A percentile compares a stretch with the other conserved stretches of the same genome.
Evolutionary conservation across 1,140 invertebrate genomes (phyloP).

Genomic region (Pachypsylla venusta): DNA sequence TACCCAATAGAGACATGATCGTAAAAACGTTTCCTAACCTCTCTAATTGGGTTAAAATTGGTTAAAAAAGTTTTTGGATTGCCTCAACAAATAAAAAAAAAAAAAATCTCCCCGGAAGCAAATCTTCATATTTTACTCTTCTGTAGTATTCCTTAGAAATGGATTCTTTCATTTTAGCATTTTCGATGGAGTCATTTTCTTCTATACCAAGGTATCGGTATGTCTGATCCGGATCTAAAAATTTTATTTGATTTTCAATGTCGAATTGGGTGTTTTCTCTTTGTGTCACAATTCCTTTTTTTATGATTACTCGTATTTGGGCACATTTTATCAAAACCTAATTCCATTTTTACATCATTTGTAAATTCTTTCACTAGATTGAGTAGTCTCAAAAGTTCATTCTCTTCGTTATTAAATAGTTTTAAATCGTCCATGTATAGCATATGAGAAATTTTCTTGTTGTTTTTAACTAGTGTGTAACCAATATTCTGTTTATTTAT

Average conservation of each 20-base stretch:
- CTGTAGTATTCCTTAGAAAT: neutral
- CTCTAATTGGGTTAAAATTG: no score
- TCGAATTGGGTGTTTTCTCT: neutral
- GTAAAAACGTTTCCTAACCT: no score
- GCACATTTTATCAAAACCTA: constrained; percentile 10
- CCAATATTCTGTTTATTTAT: neutral
- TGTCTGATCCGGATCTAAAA: neutral
- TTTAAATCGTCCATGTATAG: constrained; percentile 10
- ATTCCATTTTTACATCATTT: neutral
- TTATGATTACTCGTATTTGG: neutral
- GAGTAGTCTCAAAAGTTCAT: neutral
- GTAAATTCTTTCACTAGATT: neutral
- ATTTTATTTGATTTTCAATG: neutral
- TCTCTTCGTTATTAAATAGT: neutral
- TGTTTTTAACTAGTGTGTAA: neutral
- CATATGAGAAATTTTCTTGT: neutral
- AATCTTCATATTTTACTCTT: neutral
- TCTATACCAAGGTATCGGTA: neutral
- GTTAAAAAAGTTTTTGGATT: no score
- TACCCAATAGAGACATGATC: no score
- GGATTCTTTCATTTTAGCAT: neutral
- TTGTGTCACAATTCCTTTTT: neutral
- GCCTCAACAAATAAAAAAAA: no score
- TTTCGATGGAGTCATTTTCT: neutral
- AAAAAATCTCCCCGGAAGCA: no score